phyloP scores from a whole-genome alignment of 2,888 invertebrate genomes.

The Clistopyga incitator region DNA sequence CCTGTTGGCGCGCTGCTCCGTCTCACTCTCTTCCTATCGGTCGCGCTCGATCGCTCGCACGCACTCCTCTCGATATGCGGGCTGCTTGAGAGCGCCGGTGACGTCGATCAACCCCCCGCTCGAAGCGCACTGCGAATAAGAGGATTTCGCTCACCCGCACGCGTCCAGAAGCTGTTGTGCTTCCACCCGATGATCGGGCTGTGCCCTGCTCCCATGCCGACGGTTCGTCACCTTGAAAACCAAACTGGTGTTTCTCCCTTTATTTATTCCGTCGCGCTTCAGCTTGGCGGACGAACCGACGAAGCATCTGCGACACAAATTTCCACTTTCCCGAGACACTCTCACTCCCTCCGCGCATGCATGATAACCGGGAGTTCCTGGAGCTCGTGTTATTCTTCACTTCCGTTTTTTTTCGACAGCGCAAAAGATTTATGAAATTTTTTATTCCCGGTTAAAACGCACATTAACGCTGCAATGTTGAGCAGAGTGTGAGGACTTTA shows the following conservation, averaged over 20 bases:
- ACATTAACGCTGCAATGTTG: not conserved
- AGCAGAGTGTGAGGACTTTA: not conserved
- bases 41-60: conserved; percentile 44
- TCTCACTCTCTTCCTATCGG: conserved; percentile 54
- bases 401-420: not conserved
- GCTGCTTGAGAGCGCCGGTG: conserved; percentile 42
- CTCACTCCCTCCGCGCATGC: not conserved
- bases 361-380: not conserved
- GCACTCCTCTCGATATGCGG: conserved; percentile 50
- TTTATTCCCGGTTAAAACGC: not conserved
- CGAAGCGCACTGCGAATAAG: conserved; percentile 57
- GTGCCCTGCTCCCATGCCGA: conserved; percentile 23
- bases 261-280: not conserved
- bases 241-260: not conserved
- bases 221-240: not conserved
- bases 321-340: not conserved
- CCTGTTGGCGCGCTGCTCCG: conserved; percentile 36
- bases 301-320: not conserved
- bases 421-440: not conserved
- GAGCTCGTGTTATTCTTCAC: not conserved
- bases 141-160: conserved; percentile 54
- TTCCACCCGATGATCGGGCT: conserved; percentile 30
- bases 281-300: not conserved
- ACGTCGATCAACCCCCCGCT: conserved; percentile 50
- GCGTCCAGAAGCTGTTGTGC: conserved; percentile 35